Conservation (phyloP, 2,797 vertebrate species). For the Urocyon cinereoargenteus region DNA sequence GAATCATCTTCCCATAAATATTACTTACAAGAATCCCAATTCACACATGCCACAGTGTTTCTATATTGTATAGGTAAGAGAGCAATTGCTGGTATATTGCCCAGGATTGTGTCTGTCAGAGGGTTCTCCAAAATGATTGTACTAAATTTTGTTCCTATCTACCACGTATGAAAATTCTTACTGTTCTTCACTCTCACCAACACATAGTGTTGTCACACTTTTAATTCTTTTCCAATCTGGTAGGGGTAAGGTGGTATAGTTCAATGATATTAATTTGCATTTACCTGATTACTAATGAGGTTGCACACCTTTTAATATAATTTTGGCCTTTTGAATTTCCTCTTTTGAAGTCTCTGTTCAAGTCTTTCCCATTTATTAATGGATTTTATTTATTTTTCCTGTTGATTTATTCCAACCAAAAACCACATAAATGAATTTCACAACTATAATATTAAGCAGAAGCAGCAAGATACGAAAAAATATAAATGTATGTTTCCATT, state of each 20-base stretch:
- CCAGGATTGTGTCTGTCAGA: background rate
- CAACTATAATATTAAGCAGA: background rate
- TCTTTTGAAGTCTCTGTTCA: conserved; percentile 3
- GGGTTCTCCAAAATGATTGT: background rate
- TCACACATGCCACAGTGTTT: background rate
- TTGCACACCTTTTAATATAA: background rate
- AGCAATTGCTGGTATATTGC: background rate
- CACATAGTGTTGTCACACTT: background rate
- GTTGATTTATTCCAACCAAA: background rate
- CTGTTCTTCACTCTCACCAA: background rate
- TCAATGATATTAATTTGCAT: background rate
- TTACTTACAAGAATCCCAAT: background rate
- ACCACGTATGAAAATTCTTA: background rate
- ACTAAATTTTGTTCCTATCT: background rate
- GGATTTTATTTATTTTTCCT: background rate
- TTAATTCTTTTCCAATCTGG: background rate
- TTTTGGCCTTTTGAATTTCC: background rate
- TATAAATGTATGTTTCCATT: background rate
- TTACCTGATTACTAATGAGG: background rate
- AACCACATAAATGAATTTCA: background rate
- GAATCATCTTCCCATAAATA: background rate
- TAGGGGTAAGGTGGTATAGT: background rate
- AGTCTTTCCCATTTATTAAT: background rate
- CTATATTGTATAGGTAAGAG: background rate
- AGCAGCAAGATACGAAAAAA: background rate